phyloP scores from a whole-genome alignment of 2,888 invertebrate genomes.

The Volucella zonaria region DNA sequence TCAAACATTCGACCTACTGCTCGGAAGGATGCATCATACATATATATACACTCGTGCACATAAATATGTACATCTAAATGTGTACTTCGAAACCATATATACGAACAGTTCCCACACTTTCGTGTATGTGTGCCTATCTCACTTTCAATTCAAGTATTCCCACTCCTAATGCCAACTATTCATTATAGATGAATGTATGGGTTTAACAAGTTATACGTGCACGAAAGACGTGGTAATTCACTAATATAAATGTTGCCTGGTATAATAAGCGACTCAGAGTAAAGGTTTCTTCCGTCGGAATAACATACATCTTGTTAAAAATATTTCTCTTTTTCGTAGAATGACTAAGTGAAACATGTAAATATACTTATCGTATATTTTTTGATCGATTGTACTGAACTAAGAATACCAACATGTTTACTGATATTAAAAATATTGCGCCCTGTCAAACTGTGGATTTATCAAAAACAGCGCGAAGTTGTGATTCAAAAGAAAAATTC shows the following conservation, averaged over 20 bases:
- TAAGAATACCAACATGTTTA: constrained; percentile 77
- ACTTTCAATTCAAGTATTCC: neutral
- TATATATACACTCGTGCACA: neutral
- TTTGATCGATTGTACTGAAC: constrained; percentile 37
- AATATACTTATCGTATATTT: constrained; percentile 17
- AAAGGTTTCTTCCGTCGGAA: constrained; percentile 79
- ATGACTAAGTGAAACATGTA: neutral
- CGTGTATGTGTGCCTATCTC: constrained; percentile 33
- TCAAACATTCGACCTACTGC: constrained; percentile 56
- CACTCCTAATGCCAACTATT: constrained; percentile 23
- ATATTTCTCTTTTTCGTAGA: constrained; percentile 35
- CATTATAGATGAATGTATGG: constrained; percentile 22
- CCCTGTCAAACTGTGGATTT: constrained; percentile 56
- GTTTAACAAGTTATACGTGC: neutral
- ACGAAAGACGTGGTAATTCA: constrained; percentile 60
- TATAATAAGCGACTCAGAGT: constrained; percentile 81
- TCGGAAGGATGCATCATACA: constrained; percentile 68
- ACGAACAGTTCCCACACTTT: constrained; percentile 71
- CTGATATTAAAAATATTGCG: constrained; percentile 80
- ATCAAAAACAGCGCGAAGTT: constrained; percentile 65
- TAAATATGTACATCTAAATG: no score
- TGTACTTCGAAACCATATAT: constrained; percentile 52
- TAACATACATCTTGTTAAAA: constrained; percentile 76
- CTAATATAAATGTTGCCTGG: constrained; percentile 81
- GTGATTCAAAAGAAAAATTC: constrained; percentile 76